A percentile compares a stretch with the other conserved stretches of the same genome.
Conservation (phyloP, 2,113 vertebrate species). For the Leptocoma aspasia region DNA sequence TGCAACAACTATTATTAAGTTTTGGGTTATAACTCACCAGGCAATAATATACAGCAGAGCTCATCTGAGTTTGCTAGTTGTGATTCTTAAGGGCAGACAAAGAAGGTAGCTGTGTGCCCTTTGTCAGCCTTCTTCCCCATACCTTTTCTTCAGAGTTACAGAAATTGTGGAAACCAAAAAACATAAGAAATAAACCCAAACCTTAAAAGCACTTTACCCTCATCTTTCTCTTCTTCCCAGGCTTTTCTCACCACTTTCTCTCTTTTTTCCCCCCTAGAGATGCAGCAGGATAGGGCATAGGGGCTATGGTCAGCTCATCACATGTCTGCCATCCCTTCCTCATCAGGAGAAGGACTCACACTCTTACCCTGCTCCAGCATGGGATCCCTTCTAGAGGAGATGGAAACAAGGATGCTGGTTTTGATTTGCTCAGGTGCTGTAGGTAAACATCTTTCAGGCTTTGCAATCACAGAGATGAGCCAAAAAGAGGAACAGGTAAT, state of each 20-base stretch:
- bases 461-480: neutral
- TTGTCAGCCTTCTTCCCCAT: neutral
- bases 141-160: neutral
- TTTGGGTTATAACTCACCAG: neutral
- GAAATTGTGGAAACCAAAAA: neutral
- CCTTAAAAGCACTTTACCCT: neutral
- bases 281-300: fast-evolving
- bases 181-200: neutral
- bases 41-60: neutral
- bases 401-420: neutral
- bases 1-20: neutral
- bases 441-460: neutral
- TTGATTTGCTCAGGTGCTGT: neutral
- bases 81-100: neutral
- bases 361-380: neutral
- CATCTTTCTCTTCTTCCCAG: neutral
- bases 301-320: neutral
- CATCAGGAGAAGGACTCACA: neutral
- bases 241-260: neutral
- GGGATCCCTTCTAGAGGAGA: neutral
- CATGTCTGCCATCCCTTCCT: neutral
- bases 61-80: neutral
- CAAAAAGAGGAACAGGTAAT: neutral
- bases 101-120: neutral
- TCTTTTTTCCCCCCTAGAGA: neutral